Percentiles rank a stretch among this genome's conserved stretches.
Conservation (phyloP, 1,140 invertebrate genomes). For the Pogonognathellus flavescens region DNA sequence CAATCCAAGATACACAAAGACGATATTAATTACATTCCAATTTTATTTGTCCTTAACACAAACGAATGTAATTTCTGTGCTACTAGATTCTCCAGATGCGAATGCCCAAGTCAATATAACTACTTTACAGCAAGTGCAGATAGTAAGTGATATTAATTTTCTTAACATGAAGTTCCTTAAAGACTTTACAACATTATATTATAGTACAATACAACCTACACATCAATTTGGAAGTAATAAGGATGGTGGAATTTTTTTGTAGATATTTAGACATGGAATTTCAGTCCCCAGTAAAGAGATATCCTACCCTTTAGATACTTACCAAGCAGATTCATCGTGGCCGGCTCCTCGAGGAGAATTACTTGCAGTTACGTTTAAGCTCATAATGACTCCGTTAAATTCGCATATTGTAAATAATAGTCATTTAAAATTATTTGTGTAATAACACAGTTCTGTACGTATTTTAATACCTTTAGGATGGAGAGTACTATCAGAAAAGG, state of each 20-base stretch:
- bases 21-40: too few species aligned
- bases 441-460: background rate
- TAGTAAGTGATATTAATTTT: background rate
- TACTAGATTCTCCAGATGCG: too few species aligned
- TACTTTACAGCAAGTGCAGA: background rate
- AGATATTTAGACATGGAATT: conserved; percentile 31
- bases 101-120: background rate
- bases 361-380: background rate
- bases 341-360: background rate
- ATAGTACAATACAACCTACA: background rate
- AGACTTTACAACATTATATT: background rate
- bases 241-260: background rate
- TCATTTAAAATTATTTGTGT: background rate
- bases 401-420: background rate
- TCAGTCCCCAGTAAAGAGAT: background rate
- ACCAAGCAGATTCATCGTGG: background rate
- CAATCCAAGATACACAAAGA: too few species aligned
- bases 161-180: background rate
- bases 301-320: background rate
- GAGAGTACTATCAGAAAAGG: background rate
- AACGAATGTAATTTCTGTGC: too few species aligned
- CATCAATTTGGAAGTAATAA: too few species aligned
- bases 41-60: too few species aligned
- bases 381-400: background rate
- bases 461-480: conserved; percentile 25